phyloP scores from a whole-genome alignment of 2,113 vertebrate genomes.

The Smithornis capensis region DNA sequence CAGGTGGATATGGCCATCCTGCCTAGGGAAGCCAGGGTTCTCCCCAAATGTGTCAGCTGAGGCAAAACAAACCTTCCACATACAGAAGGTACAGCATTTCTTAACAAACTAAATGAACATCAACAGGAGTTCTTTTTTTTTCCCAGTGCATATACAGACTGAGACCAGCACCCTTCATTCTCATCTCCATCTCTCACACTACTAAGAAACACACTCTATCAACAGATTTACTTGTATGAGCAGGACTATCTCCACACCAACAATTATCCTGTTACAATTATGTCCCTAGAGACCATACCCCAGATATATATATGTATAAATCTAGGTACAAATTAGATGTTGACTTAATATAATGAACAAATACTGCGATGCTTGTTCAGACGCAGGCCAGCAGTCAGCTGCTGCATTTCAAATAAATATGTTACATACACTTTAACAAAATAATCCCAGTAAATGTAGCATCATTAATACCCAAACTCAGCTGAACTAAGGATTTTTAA shows the following conservation, averaged over 20 bases:
- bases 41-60: background rate
- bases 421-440: background rate
- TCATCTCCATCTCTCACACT: background rate
- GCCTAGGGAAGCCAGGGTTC: background rate
- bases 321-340: background rate
- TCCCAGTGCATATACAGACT: background rate
- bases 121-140: background rate
- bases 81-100: accelerated
- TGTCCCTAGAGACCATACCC: background rate
- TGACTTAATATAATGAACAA: background rate
- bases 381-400: background rate
- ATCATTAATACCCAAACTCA: background rate
- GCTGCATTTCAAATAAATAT: background rate
- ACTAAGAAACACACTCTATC: background rate
- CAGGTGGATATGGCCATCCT: background rate
- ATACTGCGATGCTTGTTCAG: background rate
- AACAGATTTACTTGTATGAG: background rate
- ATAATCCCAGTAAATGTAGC: background rate
- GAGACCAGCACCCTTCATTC: background rate
- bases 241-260: background rate
- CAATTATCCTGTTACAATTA: background rate
- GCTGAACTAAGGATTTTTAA: background rate
- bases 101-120: background rate
- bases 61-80: background rate
- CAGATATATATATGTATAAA: background rate